These are phyloP conservation scores for Micoletzkya japonica DNA, from an alignment of 2,888 invertebrate species.

Conservation along the genomic window DNA sequence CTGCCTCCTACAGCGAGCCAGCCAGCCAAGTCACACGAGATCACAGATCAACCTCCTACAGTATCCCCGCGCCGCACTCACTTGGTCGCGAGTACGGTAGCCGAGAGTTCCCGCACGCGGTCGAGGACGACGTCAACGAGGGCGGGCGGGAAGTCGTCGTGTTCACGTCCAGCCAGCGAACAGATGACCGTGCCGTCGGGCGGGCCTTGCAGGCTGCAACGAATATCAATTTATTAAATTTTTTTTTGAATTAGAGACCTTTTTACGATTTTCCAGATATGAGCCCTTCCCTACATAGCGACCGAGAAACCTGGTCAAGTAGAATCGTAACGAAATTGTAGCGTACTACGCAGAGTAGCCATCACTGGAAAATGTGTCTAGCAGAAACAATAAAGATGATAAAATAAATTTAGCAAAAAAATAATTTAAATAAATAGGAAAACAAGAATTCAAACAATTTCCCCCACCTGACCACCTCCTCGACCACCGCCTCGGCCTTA, in stretches of 20 bases:
- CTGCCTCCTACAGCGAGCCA: too few relatives aligned
- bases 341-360: too few relatives aligned
- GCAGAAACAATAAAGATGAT: not conserved
- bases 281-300: too few relatives aligned
- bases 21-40: too few relatives aligned
- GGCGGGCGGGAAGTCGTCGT: slow-evolving; percentile 46
- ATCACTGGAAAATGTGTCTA: too few relatives aligned
- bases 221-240: not conserved
- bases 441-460: too few relatives aligned
- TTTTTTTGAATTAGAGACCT: too few relatives aligned
- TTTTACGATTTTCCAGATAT: too few relatives aligned
- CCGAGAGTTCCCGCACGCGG: slow-evolving; percentile 54
- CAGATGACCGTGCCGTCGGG: slow-evolving; percentile 91
- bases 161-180: slow-evolving; percentile 53
- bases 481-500: slow-evolving; percentile 79
- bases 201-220: slow-evolving; percentile 75
- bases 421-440: too few relatives aligned
- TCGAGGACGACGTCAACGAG: slow-evolving; percentile 47
- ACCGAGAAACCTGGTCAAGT: too few relatives aligned
- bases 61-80: slow-evolving; percentile 33
- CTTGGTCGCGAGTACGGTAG: slow-evolving; percentile 56
- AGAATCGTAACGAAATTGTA: too few relatives aligned
- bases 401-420: not conserved
- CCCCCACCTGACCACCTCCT: slow-evolving; percentile 68
- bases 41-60: too few relatives aligned